Conservation (phyloP, 1,140 invertebrate species). For the Aporrectodea caliginosa region DNA sequence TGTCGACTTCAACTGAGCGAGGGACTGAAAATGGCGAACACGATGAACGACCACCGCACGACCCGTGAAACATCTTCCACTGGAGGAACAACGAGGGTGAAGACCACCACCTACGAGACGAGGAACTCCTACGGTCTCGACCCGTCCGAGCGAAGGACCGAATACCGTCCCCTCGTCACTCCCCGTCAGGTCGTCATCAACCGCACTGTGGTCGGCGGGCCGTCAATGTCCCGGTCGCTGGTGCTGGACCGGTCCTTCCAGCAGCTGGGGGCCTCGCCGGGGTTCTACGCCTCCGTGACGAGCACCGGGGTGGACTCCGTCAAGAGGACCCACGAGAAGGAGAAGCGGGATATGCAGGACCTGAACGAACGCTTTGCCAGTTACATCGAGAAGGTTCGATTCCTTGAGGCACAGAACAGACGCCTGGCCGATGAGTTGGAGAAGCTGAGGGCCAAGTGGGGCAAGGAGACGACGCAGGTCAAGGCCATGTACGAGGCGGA, state of each 20-base stretch:
- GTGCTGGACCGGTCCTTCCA: background rate
- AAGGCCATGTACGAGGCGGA: constrained; percentile 36
- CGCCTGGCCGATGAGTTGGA: constrained; percentile 32
- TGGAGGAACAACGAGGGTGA: background rate
- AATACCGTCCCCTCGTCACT: background rate
- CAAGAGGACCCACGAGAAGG: constrained; percentile 52
- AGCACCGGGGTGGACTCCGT: constrained; percentile 53
- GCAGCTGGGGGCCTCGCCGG: background rate
- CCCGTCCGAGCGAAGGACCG: too few species aligned
- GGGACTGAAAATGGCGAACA: too few species aligned
- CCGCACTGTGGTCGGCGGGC: background rate
- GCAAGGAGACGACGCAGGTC: constrained; percentile 30
- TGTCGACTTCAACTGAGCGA: too few species aligned
- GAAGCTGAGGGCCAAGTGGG: constrained; percentile 32
- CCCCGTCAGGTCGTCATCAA: background rate
- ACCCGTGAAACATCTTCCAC: background rate
- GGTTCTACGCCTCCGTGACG: constrained; percentile 19
- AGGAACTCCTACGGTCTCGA: background rate
- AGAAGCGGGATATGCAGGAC: constrained; percentile 37
- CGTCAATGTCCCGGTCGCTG: background rate
- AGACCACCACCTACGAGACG: background rate
- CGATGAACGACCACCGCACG: background rate
- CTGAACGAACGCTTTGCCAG: constrained; percentile 36
- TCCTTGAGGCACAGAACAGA: constrained; percentile 35
- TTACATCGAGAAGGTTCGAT: constrained; percentile 37